These are phyloP conservation scores for Phyllopteryx taeniolatus DNA, from an alignment of 2,113 vertebrate species.

Conservation along the genomic window DNA sequence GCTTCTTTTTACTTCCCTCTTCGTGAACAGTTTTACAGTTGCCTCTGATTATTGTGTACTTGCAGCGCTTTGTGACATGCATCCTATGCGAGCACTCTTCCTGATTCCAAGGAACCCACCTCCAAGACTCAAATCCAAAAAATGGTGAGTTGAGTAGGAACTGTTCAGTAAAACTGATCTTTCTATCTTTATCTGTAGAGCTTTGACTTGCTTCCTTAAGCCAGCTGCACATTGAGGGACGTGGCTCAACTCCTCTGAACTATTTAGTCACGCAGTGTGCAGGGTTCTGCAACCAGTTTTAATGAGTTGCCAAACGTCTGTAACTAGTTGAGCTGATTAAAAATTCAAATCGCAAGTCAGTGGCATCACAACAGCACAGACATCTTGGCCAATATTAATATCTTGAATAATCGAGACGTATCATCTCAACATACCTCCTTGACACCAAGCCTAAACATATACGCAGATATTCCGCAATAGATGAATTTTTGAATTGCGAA, in stretches of 20 bases:
- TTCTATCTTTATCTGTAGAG: neutral
- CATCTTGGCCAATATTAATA: too few relatives aligned
- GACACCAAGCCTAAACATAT: too few relatives aligned
- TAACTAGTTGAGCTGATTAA: neutral
- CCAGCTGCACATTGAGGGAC: neutral
- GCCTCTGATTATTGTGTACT: neutral
- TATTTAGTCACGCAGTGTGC: neutral
- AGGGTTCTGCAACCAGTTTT: neutral
- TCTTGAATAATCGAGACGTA: too few relatives aligned
- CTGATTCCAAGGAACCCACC: conserved; percentile 98
- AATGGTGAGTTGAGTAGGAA: conserved; percentile 81
- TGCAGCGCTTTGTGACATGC: conserved; percentile 97
- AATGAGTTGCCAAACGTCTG: neutral
- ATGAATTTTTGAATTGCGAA: too few relatives aligned
- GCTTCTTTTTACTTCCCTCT: neutral
- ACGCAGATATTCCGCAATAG: too few relatives aligned
- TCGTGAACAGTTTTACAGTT: neutral
- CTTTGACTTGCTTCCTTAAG: neutral
- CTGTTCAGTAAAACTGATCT: neutral
- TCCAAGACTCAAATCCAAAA: conserved; percentile 97
- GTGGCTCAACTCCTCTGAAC: neutral
- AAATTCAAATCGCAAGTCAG: neutral
- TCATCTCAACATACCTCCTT: too few relatives aligned
- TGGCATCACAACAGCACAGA: too few relatives aligned
- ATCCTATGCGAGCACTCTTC: conserved; percentile 98